Evolutionary conservation across 2,113 vertebrate species (phyloP).

Genomic region (Alethe castanea): DNA sequence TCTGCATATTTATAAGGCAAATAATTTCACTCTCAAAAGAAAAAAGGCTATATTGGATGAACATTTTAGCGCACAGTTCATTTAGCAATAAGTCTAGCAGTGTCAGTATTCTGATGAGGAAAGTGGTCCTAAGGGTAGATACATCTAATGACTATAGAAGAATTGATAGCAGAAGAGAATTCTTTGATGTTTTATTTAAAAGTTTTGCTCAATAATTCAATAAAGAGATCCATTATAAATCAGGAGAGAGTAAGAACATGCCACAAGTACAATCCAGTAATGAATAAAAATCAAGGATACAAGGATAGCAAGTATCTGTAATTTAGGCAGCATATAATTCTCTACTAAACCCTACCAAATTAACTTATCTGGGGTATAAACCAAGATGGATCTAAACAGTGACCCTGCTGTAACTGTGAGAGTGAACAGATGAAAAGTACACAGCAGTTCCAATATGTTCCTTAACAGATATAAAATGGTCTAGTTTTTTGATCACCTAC

Average conservation of each 20-base stretch:
- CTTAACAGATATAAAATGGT: not conserved
- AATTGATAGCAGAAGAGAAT: constrained; percentile 43
- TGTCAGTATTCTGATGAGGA: constrained; percentile 38
- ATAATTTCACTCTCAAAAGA: not conserved
- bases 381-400: not conserved
- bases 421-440: not conserved
- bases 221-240: constrained; percentile 60
- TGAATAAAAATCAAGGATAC: not conserved
- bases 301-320: not conserved
- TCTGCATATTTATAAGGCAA: constrained; percentile 20
- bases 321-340: not conserved
- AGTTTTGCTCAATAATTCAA: constrained; percentile 67
- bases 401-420: not conserved
- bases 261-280: constrained; percentile 25
- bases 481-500: not conserved
- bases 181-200: constrained; percentile 68
- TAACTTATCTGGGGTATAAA: not conserved
- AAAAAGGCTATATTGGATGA: not conserved
- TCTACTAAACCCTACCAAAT: not conserved
- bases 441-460: not conserved
- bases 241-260: constrained; percentile 31
- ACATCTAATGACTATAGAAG: constrained; percentile 22
- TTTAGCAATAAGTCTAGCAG: not conserved
- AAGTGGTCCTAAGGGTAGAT: constrained; percentile 26
- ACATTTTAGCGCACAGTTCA: not conserved